These are phyloP conservation scores for Anguilla rostrata DNA, from an alignment of 2,113 vertebrate genomes.

Conservation along the genomic window DNA sequence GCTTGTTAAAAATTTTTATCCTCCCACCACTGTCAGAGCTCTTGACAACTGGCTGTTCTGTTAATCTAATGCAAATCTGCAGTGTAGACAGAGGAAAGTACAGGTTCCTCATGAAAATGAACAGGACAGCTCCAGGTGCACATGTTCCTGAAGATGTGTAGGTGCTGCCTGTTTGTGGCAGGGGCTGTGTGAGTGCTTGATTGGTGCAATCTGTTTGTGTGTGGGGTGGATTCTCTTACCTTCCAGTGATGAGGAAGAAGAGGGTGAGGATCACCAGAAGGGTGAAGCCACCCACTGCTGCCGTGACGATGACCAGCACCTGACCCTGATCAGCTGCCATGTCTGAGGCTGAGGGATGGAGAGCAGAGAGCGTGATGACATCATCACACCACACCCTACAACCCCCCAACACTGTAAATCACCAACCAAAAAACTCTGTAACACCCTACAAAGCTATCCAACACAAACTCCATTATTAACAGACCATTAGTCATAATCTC, in stretches of 20 bases:
- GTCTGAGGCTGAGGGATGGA: slow-evolving; percentile 81
- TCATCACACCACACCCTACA: neutral
- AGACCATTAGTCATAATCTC: neutral
- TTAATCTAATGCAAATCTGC: no score
- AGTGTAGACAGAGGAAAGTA: no score
- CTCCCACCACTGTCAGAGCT: neutral
- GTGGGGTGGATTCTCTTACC: slow-evolving; percentile 68
- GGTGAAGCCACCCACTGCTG: slow-evolving; percentile 91
- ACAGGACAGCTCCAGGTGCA: neutral
- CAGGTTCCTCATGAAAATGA: neutral
- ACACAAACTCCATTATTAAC: neutral
- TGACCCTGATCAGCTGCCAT: slow-evolving; percentile 89
- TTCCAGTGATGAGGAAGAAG: slow-evolving; percentile 93
- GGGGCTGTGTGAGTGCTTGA: neutral
- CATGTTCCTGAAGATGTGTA: neutral
- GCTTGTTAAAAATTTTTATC: no score
- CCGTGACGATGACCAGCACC: slow-evolving; percentile 90
- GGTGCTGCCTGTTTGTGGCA: neutral
- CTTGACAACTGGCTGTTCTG: neutral
- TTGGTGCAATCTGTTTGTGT: neutral
- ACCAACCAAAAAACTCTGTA: neutral
- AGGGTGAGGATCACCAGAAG: slow-evolving; percentile 91
- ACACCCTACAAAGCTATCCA: no score
- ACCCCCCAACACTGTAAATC: neutral
- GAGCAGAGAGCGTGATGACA: neutral